A percentile compares a stretch with the other conserved stretches of the same genome.
Conservation (phyloP, 2,113 vertebrate species). For the Sander lucioperca region DNA sequence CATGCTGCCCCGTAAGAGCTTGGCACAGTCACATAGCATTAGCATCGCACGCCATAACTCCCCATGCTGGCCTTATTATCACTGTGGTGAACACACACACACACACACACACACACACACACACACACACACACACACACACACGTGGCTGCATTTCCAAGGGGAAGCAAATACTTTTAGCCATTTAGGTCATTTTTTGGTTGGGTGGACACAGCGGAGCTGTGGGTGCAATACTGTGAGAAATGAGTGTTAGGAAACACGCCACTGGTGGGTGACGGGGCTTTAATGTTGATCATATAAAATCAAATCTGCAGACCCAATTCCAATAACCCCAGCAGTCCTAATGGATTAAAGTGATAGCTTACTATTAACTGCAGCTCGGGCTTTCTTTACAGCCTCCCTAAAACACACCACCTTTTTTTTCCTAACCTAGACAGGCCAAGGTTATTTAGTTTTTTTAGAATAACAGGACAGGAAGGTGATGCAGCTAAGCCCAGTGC, state of each 20-base stretch:
- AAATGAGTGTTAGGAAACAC: conserved; percentile 55
- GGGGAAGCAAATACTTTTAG: conserved; percentile 47
- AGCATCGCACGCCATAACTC: conserved; percentile 46
- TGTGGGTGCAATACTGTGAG: conserved; percentile 45
- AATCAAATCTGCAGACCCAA: conserved; percentile 64
- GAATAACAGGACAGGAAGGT: neutral
- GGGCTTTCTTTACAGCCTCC: conserved; percentile 42
- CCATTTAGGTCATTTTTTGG: conserved; percentile 57
- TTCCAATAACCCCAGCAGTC: conserved; percentile 56
- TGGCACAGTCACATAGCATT: conserved; percentile 54
- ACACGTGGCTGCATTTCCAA: conserved; percentile 20
- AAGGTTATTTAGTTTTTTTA: conserved; percentile 63
- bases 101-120: conserved; percentile 26
- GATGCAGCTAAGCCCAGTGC: neutral
- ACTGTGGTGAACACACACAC: conserved; percentile 28
- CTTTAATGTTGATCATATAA: conserved; percentile 73
- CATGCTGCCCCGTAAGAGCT: conserved; percentile 52
- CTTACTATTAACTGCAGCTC: conserved; percentile 56
- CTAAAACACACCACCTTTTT: conserved; percentile 40
- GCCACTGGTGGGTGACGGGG: conserved; percentile 39
- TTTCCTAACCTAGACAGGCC: neutral
- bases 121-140: too few species aligned
- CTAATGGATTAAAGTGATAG: conserved; percentile 69
- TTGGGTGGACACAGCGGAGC: conserved; percentile 42
- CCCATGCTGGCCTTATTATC: conserved; percentile 33